These are phyloP conservation scores for Eutrigla gurnardus DNA, from an alignment of 2,797 vertebrate species.

Conservation along the genomic window DNA sequence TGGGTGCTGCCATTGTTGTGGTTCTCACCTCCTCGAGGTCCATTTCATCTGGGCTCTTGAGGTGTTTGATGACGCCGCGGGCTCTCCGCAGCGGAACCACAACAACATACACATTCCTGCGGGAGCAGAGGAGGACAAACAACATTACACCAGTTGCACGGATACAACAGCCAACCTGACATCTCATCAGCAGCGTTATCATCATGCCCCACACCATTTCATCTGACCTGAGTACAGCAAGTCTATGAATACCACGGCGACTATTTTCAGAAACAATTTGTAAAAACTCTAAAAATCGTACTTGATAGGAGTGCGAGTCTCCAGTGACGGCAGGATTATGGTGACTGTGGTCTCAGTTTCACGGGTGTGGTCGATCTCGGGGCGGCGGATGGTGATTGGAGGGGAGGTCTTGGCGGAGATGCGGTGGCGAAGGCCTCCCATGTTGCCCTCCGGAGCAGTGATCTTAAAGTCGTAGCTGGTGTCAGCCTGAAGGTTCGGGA, in stretches of 20 bases:
- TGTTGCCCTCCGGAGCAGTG: constrained; percentile 92
- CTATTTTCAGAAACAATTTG: not conserved
- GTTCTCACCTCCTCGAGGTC: constrained; percentile 95
- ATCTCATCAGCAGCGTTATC: constrained; percentile 8
- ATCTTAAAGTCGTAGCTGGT: constrained; percentile 96
- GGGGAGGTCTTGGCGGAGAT: constrained; percentile 94
- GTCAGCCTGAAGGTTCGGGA: constrained; percentile 92
- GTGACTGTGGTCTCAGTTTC: constrained; percentile 91
- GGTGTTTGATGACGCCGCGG: constrained; percentile 88
- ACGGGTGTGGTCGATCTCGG: constrained; percentile 90
- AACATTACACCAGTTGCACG: constrained; percentile 34
- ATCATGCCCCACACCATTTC: not conserved
- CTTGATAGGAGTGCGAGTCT: constrained; percentile 89
- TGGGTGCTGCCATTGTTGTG: constrained; percentile 44
- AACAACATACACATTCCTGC: constrained; percentile 95
- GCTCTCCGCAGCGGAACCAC: constrained; percentile 92
- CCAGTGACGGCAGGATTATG: constrained; percentile 91
- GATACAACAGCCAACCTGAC: constrained; percentile 1
- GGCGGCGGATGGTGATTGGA: constrained; percentile 89
- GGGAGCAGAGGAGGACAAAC: constrained; percentile 50
- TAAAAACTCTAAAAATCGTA: constrained; percentile 60
- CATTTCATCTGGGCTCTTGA: constrained; percentile 97
- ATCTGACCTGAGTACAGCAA: constrained; percentile 9
- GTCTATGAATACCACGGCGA: not conserved
- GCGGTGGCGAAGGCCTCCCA: constrained; percentile 95